Conservation (phyloP, 1,140 invertebrate genomes). For the Onthophagus taurus region DNA sequence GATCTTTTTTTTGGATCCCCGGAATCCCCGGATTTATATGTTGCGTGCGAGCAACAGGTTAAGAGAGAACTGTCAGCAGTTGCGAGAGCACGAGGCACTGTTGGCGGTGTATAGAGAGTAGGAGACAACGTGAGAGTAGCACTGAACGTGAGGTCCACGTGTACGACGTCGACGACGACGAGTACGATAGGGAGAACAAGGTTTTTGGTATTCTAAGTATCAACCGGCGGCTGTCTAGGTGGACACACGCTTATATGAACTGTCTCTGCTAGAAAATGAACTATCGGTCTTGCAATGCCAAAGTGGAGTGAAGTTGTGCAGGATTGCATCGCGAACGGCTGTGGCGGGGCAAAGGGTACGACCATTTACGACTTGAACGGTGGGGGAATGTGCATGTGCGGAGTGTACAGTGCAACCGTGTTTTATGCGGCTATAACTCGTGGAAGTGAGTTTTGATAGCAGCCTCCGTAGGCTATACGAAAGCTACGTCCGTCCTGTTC, state of each 20-base stretch:
- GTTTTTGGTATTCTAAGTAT: too few relatives aligned
- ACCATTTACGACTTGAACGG: slow-evolving; percentile 35
- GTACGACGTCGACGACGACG: too few relatives aligned
- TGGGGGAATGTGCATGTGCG: slow-evolving; percentile 36
- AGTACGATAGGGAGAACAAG: too few relatives aligned
- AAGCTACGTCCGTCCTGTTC: not conserved
- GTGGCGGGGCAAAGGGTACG: slow-evolving; percentile 28
- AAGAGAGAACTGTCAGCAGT: too few relatives aligned
- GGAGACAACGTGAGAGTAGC: too few relatives aligned
- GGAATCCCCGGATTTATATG: too few relatives aligned
- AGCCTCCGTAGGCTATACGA: slow-evolving; percentile 10
- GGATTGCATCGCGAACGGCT: slow-evolving; percentile 25
- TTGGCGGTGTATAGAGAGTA: too few relatives aligned
- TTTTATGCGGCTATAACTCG: slow-evolving; percentile 36
- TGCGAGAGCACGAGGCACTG: too few relatives aligned
- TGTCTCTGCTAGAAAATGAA: slow-evolving; percentile 23
- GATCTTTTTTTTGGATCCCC: too few relatives aligned
- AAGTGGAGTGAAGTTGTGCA: slow-evolving; percentile 28
- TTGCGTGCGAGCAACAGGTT: too few relatives aligned
- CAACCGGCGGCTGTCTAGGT: too few relatives aligned
- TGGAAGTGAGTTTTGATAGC: slow-evolving; percentile 36
- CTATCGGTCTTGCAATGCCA: slow-evolving; percentile 32
- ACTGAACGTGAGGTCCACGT: too few relatives aligned
- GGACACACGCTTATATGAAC: not conserved
- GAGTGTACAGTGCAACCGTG: slow-evolving; percentile 35